Conservation (phyloP, 2,888 invertebrate genomes). For the Aromia moschata region DNA sequence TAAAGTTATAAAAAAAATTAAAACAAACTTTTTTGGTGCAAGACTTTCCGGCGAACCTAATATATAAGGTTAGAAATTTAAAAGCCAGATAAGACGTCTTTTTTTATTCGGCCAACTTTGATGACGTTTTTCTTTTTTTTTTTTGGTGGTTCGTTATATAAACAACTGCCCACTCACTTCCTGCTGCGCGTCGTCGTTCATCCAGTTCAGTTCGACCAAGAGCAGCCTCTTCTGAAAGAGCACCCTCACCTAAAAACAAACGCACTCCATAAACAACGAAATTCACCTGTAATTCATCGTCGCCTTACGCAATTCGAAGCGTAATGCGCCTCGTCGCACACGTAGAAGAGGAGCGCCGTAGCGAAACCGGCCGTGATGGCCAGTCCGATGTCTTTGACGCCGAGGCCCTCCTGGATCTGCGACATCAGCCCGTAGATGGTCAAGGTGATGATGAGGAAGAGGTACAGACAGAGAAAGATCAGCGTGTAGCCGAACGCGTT, state of each 20-base stretch:
- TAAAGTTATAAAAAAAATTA: no score
- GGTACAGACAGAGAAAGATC: slow-evolving; percentile 74
- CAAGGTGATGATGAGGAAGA: slow-evolving; percentile 78
- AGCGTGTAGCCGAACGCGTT: slow-evolving; percentile 75
- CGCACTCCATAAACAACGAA: not conserved
- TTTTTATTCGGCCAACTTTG: no score
- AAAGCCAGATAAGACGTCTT: no score
- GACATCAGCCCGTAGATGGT: slow-evolving; percentile 79
- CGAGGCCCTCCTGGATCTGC: slow-evolving; percentile 77
- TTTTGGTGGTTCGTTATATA: no score
- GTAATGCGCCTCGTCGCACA: slow-evolving; percentile 79
- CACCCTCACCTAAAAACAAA: slow-evolving; percentile 67
- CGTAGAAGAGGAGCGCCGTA: slow-evolving; percentile 73
- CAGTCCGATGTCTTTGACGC: slow-evolving; percentile 76
- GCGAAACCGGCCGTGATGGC: slow-evolving; percentile 74
- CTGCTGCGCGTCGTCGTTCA: slow-evolving; percentile 79
- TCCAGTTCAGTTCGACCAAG: slow-evolving; percentile 78
- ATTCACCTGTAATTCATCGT: not conserved
- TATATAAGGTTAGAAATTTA: no score
- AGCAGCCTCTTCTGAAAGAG: slow-evolving; percentile 79
- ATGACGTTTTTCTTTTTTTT: no score
- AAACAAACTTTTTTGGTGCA: no score
- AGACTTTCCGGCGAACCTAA: no score
- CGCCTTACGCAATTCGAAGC: slow-evolving; percentile 74
- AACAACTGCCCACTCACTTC: no score